phyloP scores from a whole-genome alignment of 2,113 vertebrate genomes.

The Paedocypris sp. region DNA sequence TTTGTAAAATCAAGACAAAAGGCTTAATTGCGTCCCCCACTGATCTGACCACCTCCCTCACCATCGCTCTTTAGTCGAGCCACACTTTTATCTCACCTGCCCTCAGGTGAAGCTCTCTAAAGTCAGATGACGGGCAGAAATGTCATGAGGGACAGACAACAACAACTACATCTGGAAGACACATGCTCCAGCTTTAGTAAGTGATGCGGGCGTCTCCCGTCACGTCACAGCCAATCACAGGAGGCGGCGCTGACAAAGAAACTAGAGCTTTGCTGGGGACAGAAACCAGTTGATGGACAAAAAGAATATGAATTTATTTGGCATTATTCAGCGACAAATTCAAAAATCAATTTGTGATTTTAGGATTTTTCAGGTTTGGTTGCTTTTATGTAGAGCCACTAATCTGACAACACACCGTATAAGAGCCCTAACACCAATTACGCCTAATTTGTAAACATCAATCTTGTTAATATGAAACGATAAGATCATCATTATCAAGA shows the following conservation, averaged over 20 bases:
- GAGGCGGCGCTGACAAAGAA: conserved; percentile 8
- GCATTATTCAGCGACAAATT: no score
- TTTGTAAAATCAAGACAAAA: neutral
- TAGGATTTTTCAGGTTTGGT: no score
- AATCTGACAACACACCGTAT: no score
- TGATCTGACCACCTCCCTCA: conserved; percentile 6
- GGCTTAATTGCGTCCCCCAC: neutral
- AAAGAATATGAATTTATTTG: no score
- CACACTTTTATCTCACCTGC: conserved; percentile 16
- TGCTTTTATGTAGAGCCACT: no score
- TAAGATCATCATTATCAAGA: neutral
- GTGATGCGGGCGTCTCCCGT: neutral
- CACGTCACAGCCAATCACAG: neutral
- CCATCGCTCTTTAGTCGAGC: conserved; percentile 11
- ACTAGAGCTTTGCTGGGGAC: no score
- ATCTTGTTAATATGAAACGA: neutral
- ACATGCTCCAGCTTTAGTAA: conserved; percentile 16
- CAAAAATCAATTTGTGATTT: no score
- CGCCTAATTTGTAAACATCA: neutral
- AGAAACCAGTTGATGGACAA: no score
- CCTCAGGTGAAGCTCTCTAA: neutral
- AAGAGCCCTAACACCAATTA: neutral
- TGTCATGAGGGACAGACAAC: conserved; percentile 10
- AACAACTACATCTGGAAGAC: conserved; percentile 36
- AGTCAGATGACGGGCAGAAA: conserved; percentile 20